phyloP scores from a whole-genome alignment of 2,113 vertebrate genomes.

The Crocuta crocuta region DNA sequence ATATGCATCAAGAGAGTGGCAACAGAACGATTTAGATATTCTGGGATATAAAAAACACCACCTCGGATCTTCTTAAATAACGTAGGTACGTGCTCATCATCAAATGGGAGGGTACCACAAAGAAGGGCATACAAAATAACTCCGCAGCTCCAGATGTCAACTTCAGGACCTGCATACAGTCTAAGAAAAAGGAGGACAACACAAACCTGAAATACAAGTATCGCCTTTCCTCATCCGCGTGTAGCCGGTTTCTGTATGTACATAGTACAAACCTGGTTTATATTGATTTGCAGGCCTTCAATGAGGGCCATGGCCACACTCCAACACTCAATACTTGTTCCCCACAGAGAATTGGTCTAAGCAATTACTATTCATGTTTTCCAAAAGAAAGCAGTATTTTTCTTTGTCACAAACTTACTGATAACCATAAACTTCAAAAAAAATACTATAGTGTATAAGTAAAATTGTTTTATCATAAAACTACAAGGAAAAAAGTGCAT shows the following conservation, averaged over 20 bases:
- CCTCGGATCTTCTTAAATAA: conserved; percentile 99
- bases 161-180: conserved; percentile 97
- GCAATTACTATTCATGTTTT: not conserved
- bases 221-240: not conserved
- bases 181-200: conserved; percentile 80
- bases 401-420: conserved; percentile 8
- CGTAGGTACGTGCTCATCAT: conserved; percentile 97
- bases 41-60: conserved; percentile 99
- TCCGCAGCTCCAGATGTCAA: conserved; percentile 99
- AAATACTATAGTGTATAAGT: not conserved
- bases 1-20: conserved; percentile 97
- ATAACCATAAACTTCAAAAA: conserved; percentile 1
- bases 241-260: not conserved
- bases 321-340: not conserved
- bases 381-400: not conserved
- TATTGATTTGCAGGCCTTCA: not conserved
- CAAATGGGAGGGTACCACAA: conserved; percentile 97
- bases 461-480: not conserved
- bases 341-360: not conserved
- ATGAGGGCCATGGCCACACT: not conserved
- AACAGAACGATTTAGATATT: conserved; percentile 95
- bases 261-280: too few relatives aligned
- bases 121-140: conserved; percentile 98
- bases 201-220: not conserved
- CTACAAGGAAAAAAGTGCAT: not conserved